phyloP scores from a whole-genome alignment of 2,113 vertebrate species.

The Manacus vitellinus region DNA sequence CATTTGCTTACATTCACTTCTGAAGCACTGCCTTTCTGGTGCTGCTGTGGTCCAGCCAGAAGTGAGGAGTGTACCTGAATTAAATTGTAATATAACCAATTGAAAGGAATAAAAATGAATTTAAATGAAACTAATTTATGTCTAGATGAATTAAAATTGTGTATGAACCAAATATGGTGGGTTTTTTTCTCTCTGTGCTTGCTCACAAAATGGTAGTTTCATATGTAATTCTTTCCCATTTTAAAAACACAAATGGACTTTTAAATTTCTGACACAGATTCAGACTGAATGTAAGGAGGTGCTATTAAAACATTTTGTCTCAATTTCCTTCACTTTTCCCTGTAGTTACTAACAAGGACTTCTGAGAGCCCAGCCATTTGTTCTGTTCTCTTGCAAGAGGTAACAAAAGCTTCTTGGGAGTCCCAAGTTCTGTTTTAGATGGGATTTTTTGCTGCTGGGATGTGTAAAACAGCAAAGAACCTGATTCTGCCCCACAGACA shows the following conservation, averaged over 20 bases:
- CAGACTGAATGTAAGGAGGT: background rate
- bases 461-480: background rate
- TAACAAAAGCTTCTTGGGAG: background rate
- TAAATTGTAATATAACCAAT: background rate
- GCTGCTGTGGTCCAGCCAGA: background rate
- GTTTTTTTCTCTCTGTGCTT: background rate
- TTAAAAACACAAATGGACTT: background rate
- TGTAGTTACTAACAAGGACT: background rate
- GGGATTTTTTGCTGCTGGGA: background rate
- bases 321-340: background rate
- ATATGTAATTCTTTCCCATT: background rate
- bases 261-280: background rate
- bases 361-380: background rate
- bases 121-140: background rate
- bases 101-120: background rate
- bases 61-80: background rate
- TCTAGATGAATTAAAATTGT: background rate
- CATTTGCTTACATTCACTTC: background rate
- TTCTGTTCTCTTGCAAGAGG: background rate
- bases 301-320: background rate
- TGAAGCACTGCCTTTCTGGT: background rate
- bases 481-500: background rate
- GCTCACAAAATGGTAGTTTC: background rate
- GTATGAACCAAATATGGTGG: background rate
- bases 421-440: background rate